phyloP scores from a whole-genome alignment of 2,113 vertebrate species.

The Mola mola region DNA sequence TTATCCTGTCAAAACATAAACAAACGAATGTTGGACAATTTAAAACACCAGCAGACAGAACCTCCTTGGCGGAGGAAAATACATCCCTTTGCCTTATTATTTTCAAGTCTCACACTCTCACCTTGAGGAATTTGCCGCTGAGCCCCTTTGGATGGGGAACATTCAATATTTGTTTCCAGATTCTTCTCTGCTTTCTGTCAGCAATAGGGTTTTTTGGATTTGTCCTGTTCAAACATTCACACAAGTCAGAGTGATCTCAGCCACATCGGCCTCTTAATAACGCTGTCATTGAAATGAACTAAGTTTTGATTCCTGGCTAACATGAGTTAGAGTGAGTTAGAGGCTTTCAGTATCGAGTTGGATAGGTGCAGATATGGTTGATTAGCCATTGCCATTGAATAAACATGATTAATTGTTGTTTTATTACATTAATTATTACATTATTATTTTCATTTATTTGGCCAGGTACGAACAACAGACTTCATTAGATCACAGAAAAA shows the following conservation, averaged over 20 bases:
- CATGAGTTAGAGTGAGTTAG: not conserved
- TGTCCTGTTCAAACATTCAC: slow-evolving; percentile 51
- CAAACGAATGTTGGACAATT: too few relatives aligned
- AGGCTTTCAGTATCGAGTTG: not conserved
- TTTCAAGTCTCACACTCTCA: slow-evolving; percentile 34
- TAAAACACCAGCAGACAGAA: too few relatives aligned
- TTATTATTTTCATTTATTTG: too few relatives aligned
- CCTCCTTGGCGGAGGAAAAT: too few relatives aligned
- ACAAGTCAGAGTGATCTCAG: slow-evolving; percentile 18
- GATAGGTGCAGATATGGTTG: too few relatives aligned
- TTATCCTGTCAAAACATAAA: too few relatives aligned
- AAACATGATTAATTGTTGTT: not conserved
- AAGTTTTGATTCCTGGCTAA: slow-evolving; percentile 12
- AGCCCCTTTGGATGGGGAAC: slow-evolving; percentile 54
- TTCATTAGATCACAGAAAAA: not conserved
- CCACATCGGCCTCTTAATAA: slow-evolving; percentile 46
- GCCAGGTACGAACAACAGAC: too few relatives aligned
- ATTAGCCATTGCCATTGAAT: not conserved
- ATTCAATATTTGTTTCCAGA: slow-evolving; percentile 68
- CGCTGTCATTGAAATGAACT: slow-evolving; percentile 26
- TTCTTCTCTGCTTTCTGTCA: slow-evolving; percentile 45
- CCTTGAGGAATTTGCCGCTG: slow-evolving; percentile 30
- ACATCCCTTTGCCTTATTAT: slow-evolving; percentile 31
- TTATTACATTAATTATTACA: too few relatives aligned
- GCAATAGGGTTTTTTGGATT: slow-evolving; percentile 32